Evolutionary conservation across 2,888 invertebrate species (phyloP).

Genomic region (Trachelus troglodyta): DNA sequence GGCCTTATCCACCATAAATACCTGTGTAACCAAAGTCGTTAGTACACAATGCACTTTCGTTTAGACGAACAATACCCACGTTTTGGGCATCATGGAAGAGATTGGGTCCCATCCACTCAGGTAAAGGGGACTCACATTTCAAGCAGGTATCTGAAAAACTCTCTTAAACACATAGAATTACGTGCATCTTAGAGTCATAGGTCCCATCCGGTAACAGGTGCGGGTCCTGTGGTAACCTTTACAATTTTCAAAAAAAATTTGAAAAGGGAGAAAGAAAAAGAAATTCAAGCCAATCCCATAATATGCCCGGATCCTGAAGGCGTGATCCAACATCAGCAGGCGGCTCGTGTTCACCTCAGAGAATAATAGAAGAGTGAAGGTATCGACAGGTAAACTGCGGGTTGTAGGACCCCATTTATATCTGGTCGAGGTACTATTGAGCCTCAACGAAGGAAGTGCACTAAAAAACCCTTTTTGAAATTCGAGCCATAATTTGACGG

Average conservation of each 20-base stretch:
- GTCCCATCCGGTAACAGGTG: neutral
- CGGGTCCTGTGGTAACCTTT: neutral
- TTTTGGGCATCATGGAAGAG: neutral
- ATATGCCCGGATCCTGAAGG: neutral
- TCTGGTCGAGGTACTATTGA: neutral
- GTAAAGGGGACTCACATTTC: neutral
- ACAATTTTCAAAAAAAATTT: neutral
- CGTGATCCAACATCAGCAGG: neutral
- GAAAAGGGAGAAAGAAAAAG: neutral
- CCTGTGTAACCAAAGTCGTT: neutral
- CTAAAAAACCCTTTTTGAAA: neutral
- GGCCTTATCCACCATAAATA: neutral
- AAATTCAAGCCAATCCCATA: neutral
- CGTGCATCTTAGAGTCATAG: neutral
- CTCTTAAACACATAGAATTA: constrained; percentile 22
- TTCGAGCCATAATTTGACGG: neutral
- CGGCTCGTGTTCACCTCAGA: neutral
- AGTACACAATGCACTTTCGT: neutral
- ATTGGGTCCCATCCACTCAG: neutral
- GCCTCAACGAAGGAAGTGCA: neutral
- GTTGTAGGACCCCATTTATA: neutral
- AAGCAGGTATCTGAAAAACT: constrained; percentile 37
- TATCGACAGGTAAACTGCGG: constrained; percentile 9
- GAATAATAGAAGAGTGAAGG: constrained; percentile 3
- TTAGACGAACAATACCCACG: neutral